Conservation (phyloP, 2,797 vertebrate species). For the Melanotaenia maccullochi region DNA sequence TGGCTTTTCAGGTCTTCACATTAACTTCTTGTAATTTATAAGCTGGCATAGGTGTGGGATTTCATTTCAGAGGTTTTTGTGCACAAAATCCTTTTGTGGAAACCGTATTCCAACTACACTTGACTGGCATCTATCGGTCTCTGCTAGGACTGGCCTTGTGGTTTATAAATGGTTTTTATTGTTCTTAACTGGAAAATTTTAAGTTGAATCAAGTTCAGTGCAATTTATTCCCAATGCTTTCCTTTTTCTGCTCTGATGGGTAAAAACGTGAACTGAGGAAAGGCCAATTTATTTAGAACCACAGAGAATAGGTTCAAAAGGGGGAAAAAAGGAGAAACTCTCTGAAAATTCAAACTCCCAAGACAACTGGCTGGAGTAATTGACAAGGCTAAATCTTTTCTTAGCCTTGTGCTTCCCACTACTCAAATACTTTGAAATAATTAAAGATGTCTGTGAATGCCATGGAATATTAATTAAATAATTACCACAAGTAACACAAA, state of each 20-base stretch:
- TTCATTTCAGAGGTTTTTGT: too few species aligned
- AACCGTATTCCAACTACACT: too few species aligned
- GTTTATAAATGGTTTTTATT: slow-evolving; percentile 40
- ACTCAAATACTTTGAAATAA: background rate
- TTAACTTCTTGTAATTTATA: too few species aligned
- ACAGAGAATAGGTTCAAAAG: slow-evolving; percentile 10
- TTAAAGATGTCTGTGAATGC: background rate
- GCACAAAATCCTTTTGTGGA: too few species aligned
- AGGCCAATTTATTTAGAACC: slow-evolving; percentile 28
- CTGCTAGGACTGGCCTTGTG: background rate
- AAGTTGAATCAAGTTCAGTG: slow-evolving; percentile 7
- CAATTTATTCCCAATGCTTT: slow-evolving; percentile 31
- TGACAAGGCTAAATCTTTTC: background rate
- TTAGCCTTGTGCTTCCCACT: background rate
- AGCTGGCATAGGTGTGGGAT: too few species aligned
- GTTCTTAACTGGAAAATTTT: slow-evolving; percentile 14
- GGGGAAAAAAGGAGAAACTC: background rate
- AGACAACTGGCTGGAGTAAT: slow-evolving; percentile 7
- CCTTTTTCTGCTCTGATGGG: slow-evolving; percentile 20
- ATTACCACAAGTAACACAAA: background rate
- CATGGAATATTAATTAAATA: background rate
- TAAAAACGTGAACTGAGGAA: slow-evolving; percentile 22
- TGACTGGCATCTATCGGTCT: background rate
- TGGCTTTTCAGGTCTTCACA: too few species aligned
- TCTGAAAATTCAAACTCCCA: background rate